phyloP scores from a whole-genome alignment of 2,888 invertebrate species.

The Acholoe squamosa region DNA sequence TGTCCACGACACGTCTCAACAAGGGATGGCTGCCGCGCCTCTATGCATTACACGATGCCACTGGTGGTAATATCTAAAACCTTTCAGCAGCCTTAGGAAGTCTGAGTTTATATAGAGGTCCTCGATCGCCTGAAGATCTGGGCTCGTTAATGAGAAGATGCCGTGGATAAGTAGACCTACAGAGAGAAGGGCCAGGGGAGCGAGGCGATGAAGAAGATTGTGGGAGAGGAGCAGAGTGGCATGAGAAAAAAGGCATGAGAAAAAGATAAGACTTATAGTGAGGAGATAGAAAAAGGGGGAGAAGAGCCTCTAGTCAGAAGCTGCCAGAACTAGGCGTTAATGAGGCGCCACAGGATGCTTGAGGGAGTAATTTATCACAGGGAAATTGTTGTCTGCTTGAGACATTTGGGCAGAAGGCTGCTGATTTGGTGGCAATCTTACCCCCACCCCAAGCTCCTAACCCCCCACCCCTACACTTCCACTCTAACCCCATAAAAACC shows the following conservation, averaged over 20 bases:
- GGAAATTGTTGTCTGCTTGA: slow-evolving; percentile 11
- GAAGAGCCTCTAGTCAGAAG: not conserved
- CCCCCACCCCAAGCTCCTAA: not conserved
- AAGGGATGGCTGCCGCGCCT: too few species aligned
- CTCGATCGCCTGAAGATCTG: not conserved
- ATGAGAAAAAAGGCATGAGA: too few species aligned
- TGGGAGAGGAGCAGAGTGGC: not conserved
- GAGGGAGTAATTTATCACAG: not conserved
- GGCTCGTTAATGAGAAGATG: not conserved
- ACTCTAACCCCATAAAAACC: not conserved
- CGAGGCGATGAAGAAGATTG: not conserved
- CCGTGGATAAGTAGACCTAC: not conserved
- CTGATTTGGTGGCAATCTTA: slow-evolving; percentile 17
- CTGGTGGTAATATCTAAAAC: too few species aligned
- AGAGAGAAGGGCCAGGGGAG: not conserved
- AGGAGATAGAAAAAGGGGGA: not conserved
- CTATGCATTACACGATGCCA: too few species aligned
- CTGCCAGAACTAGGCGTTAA: slow-evolving; percentile 11
- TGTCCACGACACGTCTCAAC: too few species aligned
- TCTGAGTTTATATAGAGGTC: too few species aligned
- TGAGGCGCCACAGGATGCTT: slow-evolving; percentile 17
- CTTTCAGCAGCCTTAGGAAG: too few species aligned
- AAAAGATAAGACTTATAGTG: not conserved
- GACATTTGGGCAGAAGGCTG: not conserved
- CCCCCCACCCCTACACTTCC: not conserved